phyloP scores from a whole-genome alignment of 2,888 invertebrate species.

The Cephus runcator region DNA sequence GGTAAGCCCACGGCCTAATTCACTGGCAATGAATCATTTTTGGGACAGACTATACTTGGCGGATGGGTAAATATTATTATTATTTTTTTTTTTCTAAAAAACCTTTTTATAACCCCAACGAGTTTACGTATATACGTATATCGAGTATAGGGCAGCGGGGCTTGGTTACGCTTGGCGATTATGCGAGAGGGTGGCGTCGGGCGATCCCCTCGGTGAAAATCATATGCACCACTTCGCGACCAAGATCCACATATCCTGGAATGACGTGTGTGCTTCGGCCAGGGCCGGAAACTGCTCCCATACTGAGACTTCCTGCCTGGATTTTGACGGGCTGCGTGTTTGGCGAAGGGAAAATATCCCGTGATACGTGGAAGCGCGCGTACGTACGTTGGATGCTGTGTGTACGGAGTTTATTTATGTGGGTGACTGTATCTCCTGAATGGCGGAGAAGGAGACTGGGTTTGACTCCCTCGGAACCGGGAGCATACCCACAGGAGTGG shows the following conservation, averaged over 20 bases:
- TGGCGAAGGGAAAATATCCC: background rate
- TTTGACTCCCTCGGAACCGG: background rate
- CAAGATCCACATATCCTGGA: slow-evolving; percentile 52
- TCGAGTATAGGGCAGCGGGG: background rate
- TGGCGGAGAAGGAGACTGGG: background rate
- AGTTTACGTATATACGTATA: background rate
- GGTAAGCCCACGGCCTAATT: background rate
- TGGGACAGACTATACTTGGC: background rate
- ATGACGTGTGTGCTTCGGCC: slow-evolving; percentile 21
- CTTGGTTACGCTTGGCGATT: background rate
- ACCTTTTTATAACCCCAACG: background rate
- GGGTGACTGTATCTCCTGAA: background rate
- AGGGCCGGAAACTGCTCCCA: slow-evolving; percentile 28
- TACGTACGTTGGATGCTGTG: background rate
- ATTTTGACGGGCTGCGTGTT: background rate
- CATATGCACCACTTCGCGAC: slow-evolving; percentile 54
- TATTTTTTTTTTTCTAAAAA: no score
- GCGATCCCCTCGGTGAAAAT: slow-evolving; percentile 27
- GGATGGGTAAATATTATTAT: no score
- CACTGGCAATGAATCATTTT: background rate
- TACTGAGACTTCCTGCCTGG: background rate
- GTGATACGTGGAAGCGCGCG: background rate
- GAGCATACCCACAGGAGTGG: background rate
- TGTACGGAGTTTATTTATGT: background rate
- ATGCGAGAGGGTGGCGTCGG: background rate